Evolutionary conservation across 92 coral and sea anemone species (phyloP).

Genomic region (Heteractis magnifica): DNA sequence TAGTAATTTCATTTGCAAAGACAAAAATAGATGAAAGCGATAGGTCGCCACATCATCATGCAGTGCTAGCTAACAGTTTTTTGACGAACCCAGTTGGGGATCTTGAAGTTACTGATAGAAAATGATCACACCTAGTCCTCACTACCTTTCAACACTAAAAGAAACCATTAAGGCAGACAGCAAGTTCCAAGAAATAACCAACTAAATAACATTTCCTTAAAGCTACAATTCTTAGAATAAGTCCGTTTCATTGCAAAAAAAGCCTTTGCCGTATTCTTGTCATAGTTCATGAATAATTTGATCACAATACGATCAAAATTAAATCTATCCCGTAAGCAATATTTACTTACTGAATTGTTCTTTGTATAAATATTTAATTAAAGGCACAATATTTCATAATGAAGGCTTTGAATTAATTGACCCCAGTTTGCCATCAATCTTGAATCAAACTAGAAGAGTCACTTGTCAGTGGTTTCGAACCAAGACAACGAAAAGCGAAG

Average conservation of each 20-base stretch:
- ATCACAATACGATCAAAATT: neutral
- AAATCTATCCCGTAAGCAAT: neutral
- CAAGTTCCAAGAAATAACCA: neutral
- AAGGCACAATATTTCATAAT: neutral
- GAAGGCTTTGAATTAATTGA: neutral
- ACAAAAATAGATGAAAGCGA: too few relatives aligned
- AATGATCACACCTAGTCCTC: too few relatives aligned
- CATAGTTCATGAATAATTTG: neutral
- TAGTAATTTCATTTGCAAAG: too few relatives aligned
- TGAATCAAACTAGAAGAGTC: neutral
- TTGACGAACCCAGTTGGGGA: too few relatives aligned
- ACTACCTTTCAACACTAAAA: too few relatives aligned
- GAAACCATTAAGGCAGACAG: too few relatives aligned
- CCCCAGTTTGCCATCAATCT: neutral
- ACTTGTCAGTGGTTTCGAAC: neutral
- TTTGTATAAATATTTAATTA: slow-evolving; percentile 27
- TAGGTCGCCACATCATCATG: too few relatives aligned
- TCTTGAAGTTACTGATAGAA: too few relatives aligned
- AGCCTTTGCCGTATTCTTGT: neutral
- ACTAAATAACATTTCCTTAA: neutral
- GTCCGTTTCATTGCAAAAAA: neutral
- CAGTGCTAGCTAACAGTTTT: too few relatives aligned
- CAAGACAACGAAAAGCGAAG: neutral
- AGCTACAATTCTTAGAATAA: neutral
- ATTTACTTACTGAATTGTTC: neutral